Evolutionary conservation across 2,797 vertebrate genomes (phyloP).

Genomic region (Merluccius polli): DNA sequence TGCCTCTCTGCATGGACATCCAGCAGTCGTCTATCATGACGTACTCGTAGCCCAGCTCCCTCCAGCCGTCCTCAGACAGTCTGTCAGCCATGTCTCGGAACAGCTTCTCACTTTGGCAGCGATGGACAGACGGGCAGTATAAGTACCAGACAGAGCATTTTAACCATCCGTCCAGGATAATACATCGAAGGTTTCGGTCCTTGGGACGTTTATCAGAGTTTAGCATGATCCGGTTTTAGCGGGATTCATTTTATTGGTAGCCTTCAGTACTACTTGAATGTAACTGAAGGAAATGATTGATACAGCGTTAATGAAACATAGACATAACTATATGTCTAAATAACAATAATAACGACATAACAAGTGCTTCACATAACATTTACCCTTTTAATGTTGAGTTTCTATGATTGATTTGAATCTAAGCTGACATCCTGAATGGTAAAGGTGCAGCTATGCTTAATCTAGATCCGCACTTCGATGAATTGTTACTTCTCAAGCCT

Average conservation of each 20-base stretch:
- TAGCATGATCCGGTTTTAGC: too few species aligned
- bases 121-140: not conserved
- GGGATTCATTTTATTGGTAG: not conserved
- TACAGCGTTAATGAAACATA: not conserved
- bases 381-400: not conserved
- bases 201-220: too few species aligned
- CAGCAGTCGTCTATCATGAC: slow-evolving; percentile 85
- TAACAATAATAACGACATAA: not conserved
- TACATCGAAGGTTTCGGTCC: too few species aligned
- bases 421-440: not conserved
- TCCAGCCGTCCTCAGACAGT: slow-evolving; percentile 79
- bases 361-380: not conserved
- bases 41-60: slow-evolving; percentile 79
- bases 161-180: too few species aligned
- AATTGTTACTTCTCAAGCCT: not conserved
- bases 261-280: not conserved
- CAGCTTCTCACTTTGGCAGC: slow-evolving; percentile 68
- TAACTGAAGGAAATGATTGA: not conserved
- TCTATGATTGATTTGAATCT: not conserved
- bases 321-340: too few species aligned
- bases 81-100: slow-evolving; percentile 80
- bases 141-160: not conserved
- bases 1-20: slow-evolving; percentile 68
- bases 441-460: not conserved
- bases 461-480: not conserved